These are phyloP conservation scores for Psix sp. DNA, from an alignment of 1,140 invertebrate species.

Conservation along the genomic window DNA sequence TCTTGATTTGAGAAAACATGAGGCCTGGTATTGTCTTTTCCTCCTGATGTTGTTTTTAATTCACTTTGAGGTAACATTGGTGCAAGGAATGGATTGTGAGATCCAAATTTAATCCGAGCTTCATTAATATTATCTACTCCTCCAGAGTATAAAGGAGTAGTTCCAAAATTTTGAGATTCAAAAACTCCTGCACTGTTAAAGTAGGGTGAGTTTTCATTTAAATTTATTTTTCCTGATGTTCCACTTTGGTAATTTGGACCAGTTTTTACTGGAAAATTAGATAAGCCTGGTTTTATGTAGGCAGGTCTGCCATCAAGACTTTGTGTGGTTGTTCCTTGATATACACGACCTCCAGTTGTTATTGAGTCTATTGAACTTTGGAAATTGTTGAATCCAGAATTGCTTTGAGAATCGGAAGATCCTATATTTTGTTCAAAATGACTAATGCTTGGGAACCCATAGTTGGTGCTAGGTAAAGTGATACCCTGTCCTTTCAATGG, in stretches of 20 bases:
- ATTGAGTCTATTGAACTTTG: slow-evolving; percentile 37
- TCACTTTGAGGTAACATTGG: slow-evolving; percentile 20
- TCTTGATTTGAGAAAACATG: slow-evolving; percentile 24
- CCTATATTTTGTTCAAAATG: slow-evolving; percentile 31
- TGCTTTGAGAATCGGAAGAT: slow-evolving; percentile 21
- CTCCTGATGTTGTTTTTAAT: slow-evolving; percentile 27
- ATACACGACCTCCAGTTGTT: slow-evolving; percentile 18
- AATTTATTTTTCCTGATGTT: slow-evolving; percentile 16
- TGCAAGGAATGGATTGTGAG: slow-evolving; percentile 47
- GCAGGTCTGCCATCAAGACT: slow-evolving; percentile 37
- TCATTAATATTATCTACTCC: slow-evolving; percentile 52
- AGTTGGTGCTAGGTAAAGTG: slow-evolving; percentile 33
- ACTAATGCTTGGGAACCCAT: slow-evolving; percentile 23
- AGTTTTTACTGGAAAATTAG: slow-evolving; percentile 22
- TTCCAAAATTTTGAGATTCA: slow-evolving; percentile 18
- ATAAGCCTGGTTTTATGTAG: slow-evolving; percentile 15
- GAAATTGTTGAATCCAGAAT: slow-evolving; percentile 3
- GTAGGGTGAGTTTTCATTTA: slow-evolving; percentile 18
- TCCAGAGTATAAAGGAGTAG: slow-evolving; percentile 31
- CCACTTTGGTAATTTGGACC: slow-evolving; percentile 20
- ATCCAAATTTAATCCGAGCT: slow-evolving; percentile 32
- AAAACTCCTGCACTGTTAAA: slow-evolving; percentile 5
- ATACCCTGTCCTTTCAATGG: slow-evolving; percentile 13
- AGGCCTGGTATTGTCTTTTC: slow-evolving; percentile 27
- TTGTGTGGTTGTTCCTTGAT: slow-evolving; percentile 18